A percentile compares a stretch with the other conserved stretches of the same genome.
These are phyloP conservation scores for Chaenogobius annularis DNA, from an alignment of 2,113 vertebrate species.

Conservation along the genomic window DNA sequence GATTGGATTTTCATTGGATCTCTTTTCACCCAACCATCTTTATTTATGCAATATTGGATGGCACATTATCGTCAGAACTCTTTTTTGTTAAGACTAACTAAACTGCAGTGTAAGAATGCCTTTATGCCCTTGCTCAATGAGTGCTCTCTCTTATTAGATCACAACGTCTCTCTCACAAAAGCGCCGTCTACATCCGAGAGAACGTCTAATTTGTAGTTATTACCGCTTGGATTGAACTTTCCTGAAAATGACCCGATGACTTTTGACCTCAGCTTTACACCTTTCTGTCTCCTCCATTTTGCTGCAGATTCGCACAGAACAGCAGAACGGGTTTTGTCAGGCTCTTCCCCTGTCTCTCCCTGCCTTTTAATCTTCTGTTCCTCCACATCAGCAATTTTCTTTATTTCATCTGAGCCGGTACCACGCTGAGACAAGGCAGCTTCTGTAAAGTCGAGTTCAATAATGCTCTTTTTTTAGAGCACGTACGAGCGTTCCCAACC, in stretches of 20 bases:
- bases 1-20: too few species aligned
- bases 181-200: neutral
- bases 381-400: slow-evolving; percentile 27
- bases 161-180: neutral
- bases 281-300: neutral
- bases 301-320: slow-evolving; percentile 10
- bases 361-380: slow-evolving; percentile 11
- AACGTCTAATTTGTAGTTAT: neutral
- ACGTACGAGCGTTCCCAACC: neutral
- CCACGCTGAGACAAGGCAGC: slow-evolving; percentile 42
- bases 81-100: neutral
- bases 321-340: neutral
- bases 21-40: too few species aligned
- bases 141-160: neutral
- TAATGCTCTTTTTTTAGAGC: slow-evolving; percentile 13
- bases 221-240: neutral
- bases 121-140: neutral
- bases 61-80: neutral
- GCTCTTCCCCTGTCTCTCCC: neutral
- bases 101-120: neutral
- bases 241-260: neutral
- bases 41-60: neutral
- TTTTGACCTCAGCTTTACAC: neutral
- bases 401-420: slow-evolving; percentile 20
- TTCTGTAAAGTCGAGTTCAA: slow-evolving; percentile 39